Conservation (phyloP, 2,888 invertebrate genomes). For the Tromatobia lineatoria region DNA sequence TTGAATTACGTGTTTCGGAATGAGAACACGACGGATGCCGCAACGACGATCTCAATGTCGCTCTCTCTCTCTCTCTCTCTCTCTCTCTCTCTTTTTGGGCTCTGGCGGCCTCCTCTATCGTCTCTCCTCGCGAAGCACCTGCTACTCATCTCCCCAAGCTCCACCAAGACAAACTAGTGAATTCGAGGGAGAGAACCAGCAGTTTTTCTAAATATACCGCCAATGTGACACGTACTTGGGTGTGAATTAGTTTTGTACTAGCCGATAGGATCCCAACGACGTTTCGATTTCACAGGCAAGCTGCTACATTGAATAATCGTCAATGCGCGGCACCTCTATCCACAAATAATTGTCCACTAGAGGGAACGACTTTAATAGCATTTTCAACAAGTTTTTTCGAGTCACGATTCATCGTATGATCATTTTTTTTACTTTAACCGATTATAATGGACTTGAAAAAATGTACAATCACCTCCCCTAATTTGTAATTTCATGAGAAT, state of each 20-base stretch:
- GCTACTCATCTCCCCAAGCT: neutral
- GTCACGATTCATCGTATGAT: too few species aligned
- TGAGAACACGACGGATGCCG: conserved; percentile 21
- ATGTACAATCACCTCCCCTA: too few species aligned
- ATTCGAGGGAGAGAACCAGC: neutral
- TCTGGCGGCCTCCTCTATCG: neutral
- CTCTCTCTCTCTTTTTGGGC: neutral
- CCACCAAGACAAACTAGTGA: neutral
- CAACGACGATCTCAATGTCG: conserved; percentile 16
- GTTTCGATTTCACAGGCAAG: conserved; percentile 56
- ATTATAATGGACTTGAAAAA: too few species aligned
- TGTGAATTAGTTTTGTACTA: conserved; percentile 53
- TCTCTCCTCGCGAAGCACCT: conserved; percentile 3
- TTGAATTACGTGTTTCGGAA: conserved; percentile 63
- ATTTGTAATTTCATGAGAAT: too few species aligned
- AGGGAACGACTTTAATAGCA: too few species aligned
- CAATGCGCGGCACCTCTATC: conserved; percentile 5
- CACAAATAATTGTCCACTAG: neutral
- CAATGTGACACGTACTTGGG: conserved; percentile 49
- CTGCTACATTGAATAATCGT: conserved; percentile 8
- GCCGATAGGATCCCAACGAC: conserved; percentile 31
- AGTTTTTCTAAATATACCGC: conserved; percentile 66
- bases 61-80: neutral
- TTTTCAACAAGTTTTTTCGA: too few species aligned
- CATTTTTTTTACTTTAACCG: too few species aligned